phyloP scores from a whole-genome alignment of 2,888 invertebrate genomes.

The Ephialtes manifestator region DNA sequence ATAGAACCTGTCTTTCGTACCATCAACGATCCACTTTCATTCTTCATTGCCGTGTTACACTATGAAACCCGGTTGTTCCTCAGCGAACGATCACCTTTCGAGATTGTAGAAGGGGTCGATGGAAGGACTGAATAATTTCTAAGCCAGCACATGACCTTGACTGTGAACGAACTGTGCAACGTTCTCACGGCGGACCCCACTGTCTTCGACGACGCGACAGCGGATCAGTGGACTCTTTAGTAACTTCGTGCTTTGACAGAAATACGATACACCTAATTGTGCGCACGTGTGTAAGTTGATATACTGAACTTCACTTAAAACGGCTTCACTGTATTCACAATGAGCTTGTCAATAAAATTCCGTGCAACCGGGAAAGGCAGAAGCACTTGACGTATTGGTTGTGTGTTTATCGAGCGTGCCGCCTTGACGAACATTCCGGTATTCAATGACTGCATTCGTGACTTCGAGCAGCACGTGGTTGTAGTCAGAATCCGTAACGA shows the following conservation, averaged over 20 bases:
- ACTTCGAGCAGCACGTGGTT: slow-evolving; percentile 28
- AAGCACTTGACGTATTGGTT: background rate
- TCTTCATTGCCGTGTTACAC: background rate
- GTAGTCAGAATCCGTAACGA: background rate
- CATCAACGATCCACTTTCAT: background rate
- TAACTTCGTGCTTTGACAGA: background rate
- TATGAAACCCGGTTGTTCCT: background rate
- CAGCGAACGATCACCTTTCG: slow-evolving; percentile 8
- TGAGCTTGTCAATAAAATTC: background rate
- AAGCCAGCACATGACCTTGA: slow-evolving; percentile 39
- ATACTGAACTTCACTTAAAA: background rate
- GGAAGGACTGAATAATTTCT: slow-evolving; percentile 54
- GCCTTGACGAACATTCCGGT: background rate
- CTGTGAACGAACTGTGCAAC: slow-evolving; percentile 32
- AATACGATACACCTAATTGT: background rate
- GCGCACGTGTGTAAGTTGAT: slow-evolving; percentile 10
- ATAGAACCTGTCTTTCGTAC: background rate
- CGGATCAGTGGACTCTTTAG: slow-evolving; percentile 13
- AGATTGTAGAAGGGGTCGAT: slow-evolving; percentile 47
- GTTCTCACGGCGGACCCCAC: background rate
- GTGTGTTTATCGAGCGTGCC: background rate
- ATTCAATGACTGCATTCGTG: background rate
- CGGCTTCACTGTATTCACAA: slow-evolving; percentile 14
- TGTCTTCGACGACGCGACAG: background rate
- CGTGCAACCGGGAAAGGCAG: background rate